Conservation (phyloP, 2,113 vertebrate species). For the Poeciliopsis occidentalis region DNA sequence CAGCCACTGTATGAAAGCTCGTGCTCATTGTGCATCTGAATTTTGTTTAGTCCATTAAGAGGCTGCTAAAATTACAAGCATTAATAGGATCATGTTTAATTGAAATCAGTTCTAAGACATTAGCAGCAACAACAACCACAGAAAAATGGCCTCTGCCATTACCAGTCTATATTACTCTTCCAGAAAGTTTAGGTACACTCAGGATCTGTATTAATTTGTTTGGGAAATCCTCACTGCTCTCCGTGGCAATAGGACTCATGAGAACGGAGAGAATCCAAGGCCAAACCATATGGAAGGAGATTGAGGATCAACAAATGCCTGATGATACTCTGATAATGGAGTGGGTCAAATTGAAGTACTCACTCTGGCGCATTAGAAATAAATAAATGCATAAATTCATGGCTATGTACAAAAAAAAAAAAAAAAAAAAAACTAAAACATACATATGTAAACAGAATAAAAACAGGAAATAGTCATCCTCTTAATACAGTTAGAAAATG, state of each 20-base stretch:
- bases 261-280: slow-evolving; percentile 63
- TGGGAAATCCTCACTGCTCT: slow-evolving; percentile 73
- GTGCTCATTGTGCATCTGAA: slow-evolving; percentile 45
- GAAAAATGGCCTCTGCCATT: slow-evolving; percentile 54
- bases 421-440: too few relatives aligned
- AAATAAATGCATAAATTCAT: slow-evolving; percentile 7
- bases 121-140: slow-evolving; percentile 45
- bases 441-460: background rate
- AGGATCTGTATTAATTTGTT: slow-evolving; percentile 70
- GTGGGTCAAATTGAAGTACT: slow-evolving; percentile 54
- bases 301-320: slow-evolving; percentile 58
- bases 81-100: slow-evolving; percentile 35
- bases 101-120: slow-evolving; percentile 50
- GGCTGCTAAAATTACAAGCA: slow-evolving; percentile 56
- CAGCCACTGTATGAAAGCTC: slow-evolving; percentile 35
- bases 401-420: slow-evolving; percentile 3
- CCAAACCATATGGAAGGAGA: slow-evolving; percentile 63
- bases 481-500: background rate
- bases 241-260: slow-evolving; percentile 55
- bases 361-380: slow-evolving; percentile 32
- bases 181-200: slow-evolving; percentile 72
- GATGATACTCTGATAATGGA: slow-evolving; percentile 69
- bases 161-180: slow-evolving; percentile 70
- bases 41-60: slow-evolving; percentile 57
- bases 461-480: background rate